Evolutionary conservation across 2,113 vertebrate genomes (phyloP), one percentile per base, ranked within the genome.

Genomic region (Aspiorhynchus laticeps): DNA sequence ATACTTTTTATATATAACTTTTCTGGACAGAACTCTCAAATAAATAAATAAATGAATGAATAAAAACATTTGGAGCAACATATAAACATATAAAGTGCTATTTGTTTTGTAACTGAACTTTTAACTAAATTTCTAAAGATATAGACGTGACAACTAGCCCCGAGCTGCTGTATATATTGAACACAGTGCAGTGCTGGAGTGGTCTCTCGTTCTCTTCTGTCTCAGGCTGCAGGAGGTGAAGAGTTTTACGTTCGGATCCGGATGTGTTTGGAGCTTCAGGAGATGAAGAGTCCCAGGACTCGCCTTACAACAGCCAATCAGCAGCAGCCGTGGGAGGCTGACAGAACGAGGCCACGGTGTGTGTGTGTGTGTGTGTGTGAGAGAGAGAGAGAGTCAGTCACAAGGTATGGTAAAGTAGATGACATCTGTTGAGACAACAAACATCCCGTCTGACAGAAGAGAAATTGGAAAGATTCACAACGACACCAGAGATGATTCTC

Each of bases 291-390:
- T 88, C 74, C 84, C 73, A 26, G 86, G 65, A 88, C 87, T 76
- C 76, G 67, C 82, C 83, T 84, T 83, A 86, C 84, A 87, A 87
- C 90, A 94, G 93, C 91, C 92, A 93, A 93, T 93, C 91, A 94
- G 91, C 92, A 90, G 93, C 93, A 95, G 92, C 83, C 91, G 83
- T 89, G 88, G 79, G 86, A 88, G 88, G 83, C 93, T 97, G 96
- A 97, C 97, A 96, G 97, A 97, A 97, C 96, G 95, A 95, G 96
- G 97, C 93, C 96, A 95, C 36, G 51, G 28, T 31, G 61, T 14
- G 61, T 26, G 63, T 17, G 28, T 53, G 51, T 19, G 33, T 19
- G 51, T 19, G 51, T 19, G 51, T 7, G 1, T 31, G 14, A 31
- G 63, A 7, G 6, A 28, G 28, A 31, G 61, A 65, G 43, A 61